Base-by-base conservation (phyloP, 2,888 invertebrate genomes). In the Ennomos fuscantarius region DNA sequence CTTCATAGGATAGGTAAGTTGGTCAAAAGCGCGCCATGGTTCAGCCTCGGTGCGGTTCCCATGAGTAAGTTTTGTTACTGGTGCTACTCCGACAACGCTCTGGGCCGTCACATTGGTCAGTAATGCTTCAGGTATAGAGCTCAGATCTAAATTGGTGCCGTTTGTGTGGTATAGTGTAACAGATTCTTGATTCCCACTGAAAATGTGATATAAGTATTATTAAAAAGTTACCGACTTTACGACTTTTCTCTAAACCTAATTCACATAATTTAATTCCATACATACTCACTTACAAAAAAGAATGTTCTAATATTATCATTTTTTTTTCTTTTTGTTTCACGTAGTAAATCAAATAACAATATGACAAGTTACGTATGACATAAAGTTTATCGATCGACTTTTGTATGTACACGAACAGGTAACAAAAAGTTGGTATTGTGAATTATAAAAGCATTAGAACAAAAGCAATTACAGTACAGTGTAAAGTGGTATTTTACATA, bases 21-120 rank as follows among this genome's bases (percentile, higher is more conserved):
- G 61, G 3, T 62, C 62, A 9, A 76, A 51, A 6, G 65, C 53
- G 8, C 60, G 62, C 83, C 82, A 84, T 0, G 81, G 73, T 13
- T 37, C 39, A 13, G 32, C n/a, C 31, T 24, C 2, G 24, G 10
- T 33, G 11, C 15, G 32, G 8, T 9, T 3, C 1, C 9, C 45
- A 10, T 36, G 8, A 9, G 49, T 63, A 8, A 15, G 15, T 15
- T 34, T 32, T 33, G 44, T 5, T 3, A 63, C 46, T 5, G 86
- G 87, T 0, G 84, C 84, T 1, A 89, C 70, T 1, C 84, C 87
- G 0, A 89, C 76, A 11, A 87, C 41, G 36, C 82, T 82, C 52
- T 88, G 83, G 0, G 87, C 89, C 0, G 88, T 90, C 15, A 91
- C 81, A 55, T 90, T 91, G 0, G 89, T 89, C 36, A 84, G 41